Conservation (phyloP, 2,113 vertebrate genomes). For the Gnathonemus longibarbis region DNA sequence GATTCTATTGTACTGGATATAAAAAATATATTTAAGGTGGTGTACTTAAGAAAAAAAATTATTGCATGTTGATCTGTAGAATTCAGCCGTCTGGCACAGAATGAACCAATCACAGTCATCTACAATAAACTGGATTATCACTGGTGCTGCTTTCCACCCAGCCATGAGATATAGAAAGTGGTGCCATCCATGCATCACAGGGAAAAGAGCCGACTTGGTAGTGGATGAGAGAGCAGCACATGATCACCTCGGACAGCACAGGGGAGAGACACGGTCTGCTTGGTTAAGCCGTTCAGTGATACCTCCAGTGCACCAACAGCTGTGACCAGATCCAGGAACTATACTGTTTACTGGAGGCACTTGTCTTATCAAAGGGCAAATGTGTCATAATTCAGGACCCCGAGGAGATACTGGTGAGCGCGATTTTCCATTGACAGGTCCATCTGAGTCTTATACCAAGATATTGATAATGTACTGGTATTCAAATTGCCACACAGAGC, state of each 20-base stretch:
- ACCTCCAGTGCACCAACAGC: not conserved
- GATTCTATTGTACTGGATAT: not conserved
- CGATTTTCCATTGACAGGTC: not conserved
- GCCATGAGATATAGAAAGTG: not conserved
- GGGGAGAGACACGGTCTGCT: not conserved
- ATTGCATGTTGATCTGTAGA: not conserved
- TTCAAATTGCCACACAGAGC: not conserved
- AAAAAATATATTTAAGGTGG: not conserved
- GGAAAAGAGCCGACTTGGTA: not conserved
- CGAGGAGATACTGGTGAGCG: not conserved
- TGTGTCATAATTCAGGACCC: not conserved
- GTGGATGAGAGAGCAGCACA: not conserved
- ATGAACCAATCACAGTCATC: not conserved
- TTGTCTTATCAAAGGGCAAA: not conserved
- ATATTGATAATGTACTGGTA: not conserved
- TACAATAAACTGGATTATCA: not conserved
- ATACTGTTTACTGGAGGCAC: not conserved
- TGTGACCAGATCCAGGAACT: not conserved
- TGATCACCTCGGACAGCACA: not conserved
- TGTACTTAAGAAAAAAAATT: not conserved
- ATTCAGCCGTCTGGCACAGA: not conserved
- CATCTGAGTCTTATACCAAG: not conserved
- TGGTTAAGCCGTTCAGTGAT: not conserved
- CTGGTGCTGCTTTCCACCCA: not conserved
- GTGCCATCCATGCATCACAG: not conserved